These are phyloP conservation scores for Corythornis vintsioides DNA, from an alignment of 2,113 vertebrate species.

Conservation along the genomic window DNA sequence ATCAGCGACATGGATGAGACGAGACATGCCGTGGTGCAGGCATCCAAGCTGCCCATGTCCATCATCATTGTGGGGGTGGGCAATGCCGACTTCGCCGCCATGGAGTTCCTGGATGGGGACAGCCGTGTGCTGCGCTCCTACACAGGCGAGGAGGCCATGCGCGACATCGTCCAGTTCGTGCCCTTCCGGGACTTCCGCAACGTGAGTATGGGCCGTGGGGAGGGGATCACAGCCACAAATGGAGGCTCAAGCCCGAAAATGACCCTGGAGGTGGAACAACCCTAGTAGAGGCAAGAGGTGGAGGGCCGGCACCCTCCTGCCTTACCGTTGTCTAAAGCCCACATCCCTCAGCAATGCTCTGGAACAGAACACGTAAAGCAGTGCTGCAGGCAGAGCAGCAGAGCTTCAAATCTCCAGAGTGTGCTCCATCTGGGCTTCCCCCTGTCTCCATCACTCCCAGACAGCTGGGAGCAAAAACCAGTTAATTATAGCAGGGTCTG, in stretches of 20 bases:
- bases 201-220: constrained; percentile 75
- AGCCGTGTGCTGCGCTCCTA: constrained; percentile 87
- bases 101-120: constrained; percentile 97
- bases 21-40: constrained; percentile 90
- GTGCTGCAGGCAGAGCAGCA: fast-evolving
- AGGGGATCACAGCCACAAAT: fast-evolving
- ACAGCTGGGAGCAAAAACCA: neutral
- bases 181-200: constrained; percentile 96
- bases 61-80: constrained; percentile 98
- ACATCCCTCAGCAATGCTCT: neutral
- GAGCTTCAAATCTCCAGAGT: fast-evolving
- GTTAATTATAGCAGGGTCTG: neutral
- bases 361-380: fast-evolving
- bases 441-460: too few species aligned
- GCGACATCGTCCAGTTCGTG: constrained; percentile 97
- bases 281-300: neutral
- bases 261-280: neutral
- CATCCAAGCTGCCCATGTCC: constrained; percentile 96
- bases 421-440: neutral
- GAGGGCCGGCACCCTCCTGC: neutral
- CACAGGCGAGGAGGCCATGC: constrained; percentile 90
- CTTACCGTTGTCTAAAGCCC: neutral
- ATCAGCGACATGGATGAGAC: constrained; percentile 99
- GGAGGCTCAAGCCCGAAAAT: neutral
- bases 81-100: constrained; percentile 94